A percentile compares a stretch with the other conserved stretches of the same genome.
Conservation (phyloP, 2,113 vertebrate genomes). For the Otocyon megalotis region DNA sequence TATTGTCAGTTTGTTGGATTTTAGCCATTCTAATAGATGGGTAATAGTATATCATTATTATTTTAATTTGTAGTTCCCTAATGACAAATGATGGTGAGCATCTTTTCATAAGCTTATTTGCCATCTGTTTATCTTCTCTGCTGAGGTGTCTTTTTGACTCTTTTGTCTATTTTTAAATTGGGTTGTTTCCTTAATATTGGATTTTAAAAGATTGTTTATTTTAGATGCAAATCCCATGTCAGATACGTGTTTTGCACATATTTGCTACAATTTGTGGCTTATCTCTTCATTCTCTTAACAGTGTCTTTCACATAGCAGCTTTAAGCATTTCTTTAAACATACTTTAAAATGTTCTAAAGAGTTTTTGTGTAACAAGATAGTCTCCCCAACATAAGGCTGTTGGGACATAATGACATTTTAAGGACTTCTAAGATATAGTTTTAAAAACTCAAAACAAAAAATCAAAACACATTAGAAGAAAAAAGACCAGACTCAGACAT, state of each 20-base stretch:
- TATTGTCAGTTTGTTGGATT: not conserved
- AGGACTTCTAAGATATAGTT: not conserved
- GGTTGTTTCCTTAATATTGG: conserved; percentile 19
- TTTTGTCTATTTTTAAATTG: conserved; percentile 32
- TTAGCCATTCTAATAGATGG: conserved; percentile 43
- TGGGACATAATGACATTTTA: not conserved
- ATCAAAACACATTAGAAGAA: not conserved
- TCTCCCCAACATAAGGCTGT: not conserved
- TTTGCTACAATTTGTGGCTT: conserved; percentile 10
- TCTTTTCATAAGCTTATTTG: conserved; percentile 70
- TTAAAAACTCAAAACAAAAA: conserved; percentile 41
- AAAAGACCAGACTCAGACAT: not conserved
- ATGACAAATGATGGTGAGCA: not conserved
- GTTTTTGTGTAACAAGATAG: not conserved
- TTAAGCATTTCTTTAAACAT: not conserved
- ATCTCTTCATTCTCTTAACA: not conserved
- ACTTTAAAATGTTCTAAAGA: not conserved
- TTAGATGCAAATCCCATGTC: not conserved
- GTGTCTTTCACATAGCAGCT: conserved; percentile 27
- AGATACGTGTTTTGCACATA: not conserved
- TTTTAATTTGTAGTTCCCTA: conserved; percentile 18
- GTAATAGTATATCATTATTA: conserved; percentile 16
- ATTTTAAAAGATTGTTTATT: conserved; percentile 54
- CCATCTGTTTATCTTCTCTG: conserved; percentile 44
- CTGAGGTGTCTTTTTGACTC: not conserved